A percentile compares a stretch with the other conserved stretches of the same genome.
Conservation (phyloP, 2,113 vertebrate genomes). For the Electrona antarctica region DNA sequence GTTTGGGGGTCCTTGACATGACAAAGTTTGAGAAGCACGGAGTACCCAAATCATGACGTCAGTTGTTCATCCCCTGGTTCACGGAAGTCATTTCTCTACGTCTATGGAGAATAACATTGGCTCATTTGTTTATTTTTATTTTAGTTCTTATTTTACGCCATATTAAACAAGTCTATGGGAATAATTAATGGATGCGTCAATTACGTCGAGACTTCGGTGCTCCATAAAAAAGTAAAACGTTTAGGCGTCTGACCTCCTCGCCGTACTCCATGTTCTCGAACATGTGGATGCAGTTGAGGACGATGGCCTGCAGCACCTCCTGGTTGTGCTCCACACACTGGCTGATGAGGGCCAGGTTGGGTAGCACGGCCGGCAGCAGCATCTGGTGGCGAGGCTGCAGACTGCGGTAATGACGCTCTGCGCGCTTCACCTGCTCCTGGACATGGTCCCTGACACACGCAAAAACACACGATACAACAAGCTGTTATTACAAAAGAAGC, state of each 20-base stretch:
- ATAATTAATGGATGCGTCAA: too few species aligned
- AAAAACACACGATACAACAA: slow-evolving; percentile 1
- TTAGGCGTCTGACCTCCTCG: slow-evolving; percentile 81
- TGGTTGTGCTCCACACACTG: slow-evolving; percentile 94
- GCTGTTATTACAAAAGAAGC: too few species aligned
- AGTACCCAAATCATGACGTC: too few species aligned
- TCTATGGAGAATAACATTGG: too few species aligned
- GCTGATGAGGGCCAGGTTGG: slow-evolving; percentile 87
- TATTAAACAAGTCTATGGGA: too few species aligned
- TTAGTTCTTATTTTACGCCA: background rate
- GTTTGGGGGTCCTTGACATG: too few species aligned
- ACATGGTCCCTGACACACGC: slow-evolving; percentile 84
- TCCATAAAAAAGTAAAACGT: background rate
- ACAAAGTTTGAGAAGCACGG: too few species aligned
- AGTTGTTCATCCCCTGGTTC: too few species aligned
- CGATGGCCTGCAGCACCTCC: slow-evolving; percentile 88
- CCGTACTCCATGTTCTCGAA: slow-evolving; percentile 98
- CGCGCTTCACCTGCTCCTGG: slow-evolving; percentile 91
- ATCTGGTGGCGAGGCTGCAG: slow-evolving; percentile 87
- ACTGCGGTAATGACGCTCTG: slow-evolving; percentile 90
- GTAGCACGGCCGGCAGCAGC: slow-evolving; percentile 88
- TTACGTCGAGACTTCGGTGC: too few species aligned
- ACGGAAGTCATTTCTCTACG: too few species aligned
- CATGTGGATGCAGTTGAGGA: slow-evolving; percentile 94
- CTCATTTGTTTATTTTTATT: too few species aligned